A percentile compares a stretch with the other conserved stretches of the same genome.
Evolutionary conservation across 2,113 vertebrate genomes (phyloP).

Genomic region (Baryphthengus martii): DNA sequence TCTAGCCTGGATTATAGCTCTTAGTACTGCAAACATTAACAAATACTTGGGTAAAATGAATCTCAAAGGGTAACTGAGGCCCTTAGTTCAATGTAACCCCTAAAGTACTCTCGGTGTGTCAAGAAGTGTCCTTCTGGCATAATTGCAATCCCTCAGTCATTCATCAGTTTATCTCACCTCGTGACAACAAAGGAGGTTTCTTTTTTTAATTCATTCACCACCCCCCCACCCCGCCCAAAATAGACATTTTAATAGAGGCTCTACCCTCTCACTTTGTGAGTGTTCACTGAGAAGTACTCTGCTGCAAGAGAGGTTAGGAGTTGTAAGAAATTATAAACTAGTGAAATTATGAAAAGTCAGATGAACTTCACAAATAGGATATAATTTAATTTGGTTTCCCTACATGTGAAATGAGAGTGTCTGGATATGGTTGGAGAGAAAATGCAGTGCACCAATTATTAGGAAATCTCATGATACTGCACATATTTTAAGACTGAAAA

Average conservation of each 20-base stretch:
- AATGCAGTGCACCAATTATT: accelerated
- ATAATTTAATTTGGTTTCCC: neutral
- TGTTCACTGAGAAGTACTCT: neutral
- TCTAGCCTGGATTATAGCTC: neutral
- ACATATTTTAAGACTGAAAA: neutral
- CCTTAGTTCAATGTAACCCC: neutral
- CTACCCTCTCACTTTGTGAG: neutral
- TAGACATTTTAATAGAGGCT: neutral
- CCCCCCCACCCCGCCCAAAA: no score
- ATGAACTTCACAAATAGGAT: neutral
- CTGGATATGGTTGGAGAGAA: neutral
- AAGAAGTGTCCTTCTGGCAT: neutral
- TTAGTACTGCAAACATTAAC: neutral
- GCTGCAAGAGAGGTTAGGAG: neutral
- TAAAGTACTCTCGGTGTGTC: neutral
- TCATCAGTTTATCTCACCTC: neutral
- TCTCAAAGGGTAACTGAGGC: neutral
- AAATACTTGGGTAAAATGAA: neutral
- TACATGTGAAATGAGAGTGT: neutral
- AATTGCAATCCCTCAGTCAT: neutral
- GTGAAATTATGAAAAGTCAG: neutral
- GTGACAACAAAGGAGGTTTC: neutral
- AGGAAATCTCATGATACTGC: neutral
- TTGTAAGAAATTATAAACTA: neutral
- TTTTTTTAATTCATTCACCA: no score